A percentile compares a stretch with the other conserved stretches of the same genome.
Conservation (phyloP, 2,113 vertebrate species). For the Sisor rabdophorus region DNA sequence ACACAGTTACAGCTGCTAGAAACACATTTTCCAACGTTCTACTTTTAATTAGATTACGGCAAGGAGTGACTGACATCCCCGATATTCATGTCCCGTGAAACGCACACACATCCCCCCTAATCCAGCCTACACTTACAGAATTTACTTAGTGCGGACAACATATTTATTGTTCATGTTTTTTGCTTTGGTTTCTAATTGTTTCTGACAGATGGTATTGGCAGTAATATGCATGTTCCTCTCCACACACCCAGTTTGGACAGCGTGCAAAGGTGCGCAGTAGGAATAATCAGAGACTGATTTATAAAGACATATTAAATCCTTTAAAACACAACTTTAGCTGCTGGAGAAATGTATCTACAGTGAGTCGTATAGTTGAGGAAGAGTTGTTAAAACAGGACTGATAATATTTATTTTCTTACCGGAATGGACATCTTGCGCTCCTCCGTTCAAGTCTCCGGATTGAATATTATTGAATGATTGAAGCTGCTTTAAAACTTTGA, state of each 20-base stretch:
- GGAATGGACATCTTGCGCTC: constrained; percentile 56
- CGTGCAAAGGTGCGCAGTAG: neutral
- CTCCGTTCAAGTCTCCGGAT: constrained; percentile 16
- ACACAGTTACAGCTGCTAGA: neutral
- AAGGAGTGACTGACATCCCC: neutral
- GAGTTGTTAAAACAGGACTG: neutral
- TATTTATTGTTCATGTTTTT: no score
- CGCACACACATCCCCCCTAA: neutral
- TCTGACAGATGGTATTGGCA: neutral
- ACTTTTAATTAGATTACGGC: neutral
- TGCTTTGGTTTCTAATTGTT: neutral
- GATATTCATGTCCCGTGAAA: neutral
- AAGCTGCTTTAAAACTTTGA: constrained; percentile 22
- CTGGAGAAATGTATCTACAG: neutral
- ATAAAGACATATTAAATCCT: neutral
- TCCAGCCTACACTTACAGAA: no score
- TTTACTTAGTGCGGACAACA: no score
- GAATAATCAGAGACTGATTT: neutral
- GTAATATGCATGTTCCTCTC: neutral
- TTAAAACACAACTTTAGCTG: neutral
- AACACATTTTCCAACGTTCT: no score
- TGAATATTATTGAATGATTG: constrained; percentile 24
- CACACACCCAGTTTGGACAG: neutral
- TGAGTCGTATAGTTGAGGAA: neutral
- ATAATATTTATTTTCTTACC: constrained; percentile 44